Percentiles rank a stretch among this genome's conserved stretches.
These are phyloP conservation scores for Acyrthosiphon pisum DNA, from an alignment of 1,140 invertebrate species.

Conservation along the genomic window DNA sequence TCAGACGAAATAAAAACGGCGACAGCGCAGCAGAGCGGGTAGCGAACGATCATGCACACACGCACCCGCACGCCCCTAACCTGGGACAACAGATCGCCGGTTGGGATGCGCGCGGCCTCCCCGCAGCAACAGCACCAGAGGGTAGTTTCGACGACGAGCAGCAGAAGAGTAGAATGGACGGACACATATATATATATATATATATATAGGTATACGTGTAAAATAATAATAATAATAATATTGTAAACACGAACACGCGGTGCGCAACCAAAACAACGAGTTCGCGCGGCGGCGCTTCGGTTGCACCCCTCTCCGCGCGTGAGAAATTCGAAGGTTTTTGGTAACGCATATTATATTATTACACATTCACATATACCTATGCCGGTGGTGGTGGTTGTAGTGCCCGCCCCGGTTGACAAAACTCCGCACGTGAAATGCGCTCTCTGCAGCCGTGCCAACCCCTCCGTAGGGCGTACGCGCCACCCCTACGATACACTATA, in stretches of 20 bases:
- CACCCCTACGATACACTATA: background rate
- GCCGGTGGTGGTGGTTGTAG: background rate
- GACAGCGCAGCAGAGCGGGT: background rate
- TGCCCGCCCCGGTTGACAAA: background rate
- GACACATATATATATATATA: background rate
- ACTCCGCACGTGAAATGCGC: slow-evolving; percentile 27
- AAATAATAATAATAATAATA: background rate
- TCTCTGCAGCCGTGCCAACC: background rate
- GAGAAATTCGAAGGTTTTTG: slow-evolving; percentile 13
- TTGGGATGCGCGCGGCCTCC: slow-evolving; percentile 34
- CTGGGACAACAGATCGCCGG: slow-evolving; percentile 56
- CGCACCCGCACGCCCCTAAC: slow-evolving; percentile 29
- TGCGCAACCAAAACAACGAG: slow-evolving; percentile 23
- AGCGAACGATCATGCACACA: background rate
- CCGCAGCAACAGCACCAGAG: background rate
- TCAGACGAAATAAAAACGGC: slow-evolving; percentile 6
- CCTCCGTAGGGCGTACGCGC: background rate
- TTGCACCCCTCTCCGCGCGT: background rate
- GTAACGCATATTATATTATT: background rate
- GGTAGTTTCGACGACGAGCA: background rate
- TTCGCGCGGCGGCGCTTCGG: background rate
- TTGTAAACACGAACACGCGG: slow-evolving; percentile 6
- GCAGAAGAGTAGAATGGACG: background rate
- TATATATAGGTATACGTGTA: no score
- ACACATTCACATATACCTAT: background rate